Conservation (phyloP, 2,113 vertebrate genomes). For the Sisor rabdophorus region DNA sequence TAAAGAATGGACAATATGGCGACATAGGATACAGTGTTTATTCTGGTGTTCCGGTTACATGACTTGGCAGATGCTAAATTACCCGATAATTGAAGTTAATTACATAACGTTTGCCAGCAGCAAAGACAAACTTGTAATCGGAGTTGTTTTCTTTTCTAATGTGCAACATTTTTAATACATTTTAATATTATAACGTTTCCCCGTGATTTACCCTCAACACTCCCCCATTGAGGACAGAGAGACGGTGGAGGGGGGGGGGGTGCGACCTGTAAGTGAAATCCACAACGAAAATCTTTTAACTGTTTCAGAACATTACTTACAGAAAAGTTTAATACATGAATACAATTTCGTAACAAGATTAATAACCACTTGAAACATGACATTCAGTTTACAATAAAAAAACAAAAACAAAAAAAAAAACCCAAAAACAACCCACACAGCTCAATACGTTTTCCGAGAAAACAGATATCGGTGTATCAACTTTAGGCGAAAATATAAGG, state of each 20-base stretch:
- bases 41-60: slow-evolving; percentile 61
- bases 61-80: slow-evolving; percentile 58
- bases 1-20: background rate
- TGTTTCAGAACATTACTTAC: slow-evolving; percentile 52
- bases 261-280: slow-evolving; percentile 58
- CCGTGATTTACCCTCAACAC: slow-evolving; percentile 48
- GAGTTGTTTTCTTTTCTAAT: slow-evolving; percentile 18
- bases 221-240: slow-evolving; percentile 52
- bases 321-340: slow-evolving; percentile 54
- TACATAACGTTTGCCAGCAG: slow-evolving; percentile 43
- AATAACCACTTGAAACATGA: slow-evolving; percentile 75
- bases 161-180: slow-evolving; percentile 37
- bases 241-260: slow-evolving; percentile 27
- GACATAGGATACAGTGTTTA: slow-evolving; percentile 61
- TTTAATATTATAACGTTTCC: slow-evolving; percentile 48
- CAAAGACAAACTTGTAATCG: slow-evolving; percentile 50
- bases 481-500: slow-evolving; percentile 58
- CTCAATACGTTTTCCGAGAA: slow-evolving; percentile 4
- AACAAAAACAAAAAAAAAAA: slow-evolving; percentile 48
- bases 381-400: slow-evolving; percentile 73
- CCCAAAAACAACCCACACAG: background rate
- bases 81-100: slow-evolving; percentile 8
- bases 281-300: slow-evolving; percentile 65
- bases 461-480: slow-evolving; percentile 37
- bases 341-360: slow-evolving; percentile 66